Conservation (phyloP, 1,140 invertebrate genomes). For the Homalodisca vitripennis region DNA sequence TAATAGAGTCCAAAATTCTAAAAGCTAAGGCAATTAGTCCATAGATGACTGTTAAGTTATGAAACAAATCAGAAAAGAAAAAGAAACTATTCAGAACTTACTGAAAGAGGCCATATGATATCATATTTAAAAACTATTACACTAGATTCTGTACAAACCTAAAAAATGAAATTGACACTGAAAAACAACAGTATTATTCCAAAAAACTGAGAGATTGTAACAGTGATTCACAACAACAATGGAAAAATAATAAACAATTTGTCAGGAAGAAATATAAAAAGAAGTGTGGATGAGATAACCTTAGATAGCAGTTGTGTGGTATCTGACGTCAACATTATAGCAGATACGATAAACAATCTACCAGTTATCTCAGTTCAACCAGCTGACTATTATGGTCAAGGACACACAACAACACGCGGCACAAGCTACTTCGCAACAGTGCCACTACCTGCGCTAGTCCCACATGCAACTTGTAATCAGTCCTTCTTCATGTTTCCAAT, state of each 20-base stretch:
- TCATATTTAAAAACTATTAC: conserved; percentile 9
- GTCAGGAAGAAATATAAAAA: conserved; percentile 7
- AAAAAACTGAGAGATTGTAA: too few species aligned
- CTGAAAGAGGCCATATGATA: conserved; percentile 14
- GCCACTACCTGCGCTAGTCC: conserved; percentile 11
- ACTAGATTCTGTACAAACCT: not conserved
- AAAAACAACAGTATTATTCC: conserved; percentile 15
- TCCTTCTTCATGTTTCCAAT: conserved; percentile 21
- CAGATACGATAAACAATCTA: conserved; percentile 1
- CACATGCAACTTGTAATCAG: too few species aligned
- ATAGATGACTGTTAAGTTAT: conserved; percentile 3
- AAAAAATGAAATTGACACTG: conserved; percentile 16
- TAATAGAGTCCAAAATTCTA: too few species aligned
- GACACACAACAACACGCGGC: not conserved
- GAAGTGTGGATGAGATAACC: too few species aligned
- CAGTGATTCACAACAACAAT: conserved; percentile 2
- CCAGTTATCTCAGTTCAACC: not conserved
- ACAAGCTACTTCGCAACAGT: not conserved
- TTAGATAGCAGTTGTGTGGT: not conserved
- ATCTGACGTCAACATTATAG: conserved; percentile 1
- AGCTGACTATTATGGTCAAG: conserved; percentile 5
- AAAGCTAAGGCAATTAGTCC: conserved; percentile 23
- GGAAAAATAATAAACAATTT: conserved; percentile 4
- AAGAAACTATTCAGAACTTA: conserved; percentile 2
- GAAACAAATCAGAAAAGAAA: conserved; percentile 6